Base-by-base conservation (phyloP, 2,797 vertebrate genomes). In the Lacerta bilineata region DNA sequence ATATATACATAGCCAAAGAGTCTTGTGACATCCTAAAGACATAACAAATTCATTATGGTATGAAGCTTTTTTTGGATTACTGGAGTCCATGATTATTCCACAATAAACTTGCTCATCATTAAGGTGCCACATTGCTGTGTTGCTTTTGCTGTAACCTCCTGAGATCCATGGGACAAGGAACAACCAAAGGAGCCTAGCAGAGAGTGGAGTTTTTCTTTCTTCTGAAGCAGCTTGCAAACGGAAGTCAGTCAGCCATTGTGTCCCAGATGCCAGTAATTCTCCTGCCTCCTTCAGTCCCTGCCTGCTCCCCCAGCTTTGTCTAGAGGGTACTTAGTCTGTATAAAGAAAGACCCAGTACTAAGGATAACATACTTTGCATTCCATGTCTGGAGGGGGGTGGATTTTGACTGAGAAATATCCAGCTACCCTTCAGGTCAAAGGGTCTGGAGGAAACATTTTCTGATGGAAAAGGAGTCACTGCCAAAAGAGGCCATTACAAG, bases 281-380 rank as follows among this genome's bases (percentile, higher is more conserved):
- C 33, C 43, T 79, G 15, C 69, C 55, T 66, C 46, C 36, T 72
- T 83, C 85, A 71, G 89, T 90, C 86, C 33, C 85, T 71, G 50
- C 90, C 91, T 91, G 74, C 88, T 13, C 10, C 83, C 68, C 1
- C 76, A 1, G 82, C 90, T 33, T 82, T 91, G 66, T 80, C 68
- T 88, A 43, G 68, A 92, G 87, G 87, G 46, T 39, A 92, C 93
- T 92, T 89, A 93, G 89, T 25, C 85, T 0, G 46, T 90, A 80
- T 92, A 72, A 90, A 92, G 91, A 87, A 89, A 90, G 94, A 27
- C 83, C 93, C 86, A 90, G 89, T 94, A 91, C 92, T 90, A 10
- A 66, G 92, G 90, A 68, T 43, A 85, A 92, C 93, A 90, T 95
- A 86, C 91, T 88, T 93, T 0, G 0, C 94, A 95, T 95, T 95